Percentiles rank a stretch among this genome's conserved stretches.
Conservation (phyloP, 35 echinoderm and acorn worm genomes). For the Amphiura filiformis region DNA sequence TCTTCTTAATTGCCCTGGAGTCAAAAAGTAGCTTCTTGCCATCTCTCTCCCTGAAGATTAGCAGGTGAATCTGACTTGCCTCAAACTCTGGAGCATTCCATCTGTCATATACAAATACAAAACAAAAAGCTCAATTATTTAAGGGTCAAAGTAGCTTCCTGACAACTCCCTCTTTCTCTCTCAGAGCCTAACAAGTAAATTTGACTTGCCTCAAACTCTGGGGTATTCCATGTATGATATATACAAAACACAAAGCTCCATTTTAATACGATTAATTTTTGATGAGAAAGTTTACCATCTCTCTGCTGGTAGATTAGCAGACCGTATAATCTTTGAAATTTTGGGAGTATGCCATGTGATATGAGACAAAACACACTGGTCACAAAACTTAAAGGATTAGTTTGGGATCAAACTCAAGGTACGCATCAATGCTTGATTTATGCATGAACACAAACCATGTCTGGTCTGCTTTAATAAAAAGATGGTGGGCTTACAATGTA, state of each 20-base stretch:
- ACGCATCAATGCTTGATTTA: too few relatives aligned
- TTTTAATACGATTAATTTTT: too few relatives aligned
- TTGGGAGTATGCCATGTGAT: too few relatives aligned
- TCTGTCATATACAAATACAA: slow-evolving; percentile 41
- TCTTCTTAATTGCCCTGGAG: slow-evolving; percentile 86
- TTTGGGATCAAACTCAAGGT: too few relatives aligned
- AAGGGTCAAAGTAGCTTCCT: slow-evolving; percentile 69
- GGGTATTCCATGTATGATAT: slow-evolving; percentile 72
- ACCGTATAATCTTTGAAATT: too few relatives aligned
- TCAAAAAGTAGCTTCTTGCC: slow-evolving; percentile 77
- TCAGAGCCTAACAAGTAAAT: slow-evolving; percentile 74
- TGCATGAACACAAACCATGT: too few relatives aligned
- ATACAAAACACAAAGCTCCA: not conserved
- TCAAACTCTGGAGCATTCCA: slow-evolving; percentile 93
- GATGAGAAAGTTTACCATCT: too few relatives aligned
- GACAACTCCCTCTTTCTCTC: slow-evolving; percentile 57
- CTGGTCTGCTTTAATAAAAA: too few relatives aligned
- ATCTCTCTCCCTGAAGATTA: slow-evolving; percentile 83
- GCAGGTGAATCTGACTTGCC: slow-evolving; percentile 66
- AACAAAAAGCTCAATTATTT: not conserved
- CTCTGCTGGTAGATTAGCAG: too few relatives aligned
- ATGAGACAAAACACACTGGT: too few relatives aligned
- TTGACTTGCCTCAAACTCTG: slow-evolving; percentile 83
- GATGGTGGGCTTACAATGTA: too few relatives aligned
- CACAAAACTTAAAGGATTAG: too few relatives aligned